A percentile compares a stretch with the other conserved stretches of the same genome.
Evolutionary conservation across 2,888 invertebrate species (phyloP).

Genomic region (Drosophila kambysellisi): DNA sequence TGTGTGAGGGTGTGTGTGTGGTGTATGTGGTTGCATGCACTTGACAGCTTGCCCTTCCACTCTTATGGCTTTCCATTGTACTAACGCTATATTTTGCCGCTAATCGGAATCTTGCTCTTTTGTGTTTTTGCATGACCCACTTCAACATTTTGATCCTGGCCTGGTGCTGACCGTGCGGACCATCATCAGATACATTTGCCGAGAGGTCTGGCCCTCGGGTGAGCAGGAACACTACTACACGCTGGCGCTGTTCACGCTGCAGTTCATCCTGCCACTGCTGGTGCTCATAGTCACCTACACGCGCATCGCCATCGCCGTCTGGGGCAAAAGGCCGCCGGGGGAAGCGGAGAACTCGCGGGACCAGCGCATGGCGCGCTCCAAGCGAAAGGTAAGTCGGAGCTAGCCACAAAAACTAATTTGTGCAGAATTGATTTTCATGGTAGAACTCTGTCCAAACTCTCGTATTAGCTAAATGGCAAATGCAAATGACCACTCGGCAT

Average conservation of each 20-base stretch:
- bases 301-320: constrained; percentile 93
- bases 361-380: constrained; percentile 93
- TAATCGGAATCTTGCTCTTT: constrained; percentile 12
- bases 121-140: constrained; percentile 19
- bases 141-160: constrained; percentile 15
- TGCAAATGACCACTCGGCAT: constrained; percentile 34
- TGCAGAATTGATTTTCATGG: constrained; percentile 37
- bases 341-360: constrained; percentile 94
- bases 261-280: constrained; percentile 92
- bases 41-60: constrained; percentile 34
- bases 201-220: constrained; percentile 89
- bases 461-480: constrained; percentile 46
- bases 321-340: constrained; percentile 94
- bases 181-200: constrained; percentile 89
- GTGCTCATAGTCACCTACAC: constrained; percentile 94
- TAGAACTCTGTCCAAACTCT: constrained; percentile 11
- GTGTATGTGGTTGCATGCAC: constrained; percentile 26
- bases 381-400: constrained; percentile 90
- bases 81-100: constrained; percentile 36
- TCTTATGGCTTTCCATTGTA: constrained; percentile 4
- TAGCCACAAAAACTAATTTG: constrained; percentile 73
- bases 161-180: constrained; percentile 9
- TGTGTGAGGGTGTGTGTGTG: constrained; percentile 24
- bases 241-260: constrained; percentile 91
- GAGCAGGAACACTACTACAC: constrained; percentile 91